Base-by-base conservation (phyloP, 1,140 invertebrate genomes). In the Euwallacea similis region DNA sequence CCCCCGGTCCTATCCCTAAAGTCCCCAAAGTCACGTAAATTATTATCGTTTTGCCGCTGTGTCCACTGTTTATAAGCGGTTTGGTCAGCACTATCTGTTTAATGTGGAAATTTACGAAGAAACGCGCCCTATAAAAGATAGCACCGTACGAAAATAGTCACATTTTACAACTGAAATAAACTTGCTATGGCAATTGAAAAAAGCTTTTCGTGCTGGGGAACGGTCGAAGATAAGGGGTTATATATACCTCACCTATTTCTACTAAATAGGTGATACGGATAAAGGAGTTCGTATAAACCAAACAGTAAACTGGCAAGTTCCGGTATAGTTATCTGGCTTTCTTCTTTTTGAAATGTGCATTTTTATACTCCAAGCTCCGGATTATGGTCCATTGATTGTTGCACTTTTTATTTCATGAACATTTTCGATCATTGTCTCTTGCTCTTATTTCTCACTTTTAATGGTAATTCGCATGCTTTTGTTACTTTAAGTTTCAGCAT, bases 21-120 rank as follows among this genome's bases (percentile, higher is more conserved):
- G 11, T 71, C 69, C 69, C 69, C 41, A 61, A 66, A 71, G 69
- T 71, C 69, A 53, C 69, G 62, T 71, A 71, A 71, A 71, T 71
- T 71, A 66, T 66, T 59, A 71, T 71, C 61, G 69, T 43, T 59
- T 61, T 66, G 47, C 69, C 42, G 42, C 63, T 42, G 43, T 43
- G 60, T 63, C 61, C 63, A 60, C 61, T 60, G 62, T 71, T 71
- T 71, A 66, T 62, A 46, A 43, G 44, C 44, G 21, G 21, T 33
- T 33, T 33, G 21, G 21, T 33, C 21, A 33, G 21, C 55, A 59
- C 50, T 72, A 72, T 72, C 70, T 72, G 33, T 42, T 63, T 72
- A 72, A 72, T 72, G 70, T 61, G 54, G 46, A 66, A 66, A 66
- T 72, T 72, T 66, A 61, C 70, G 70, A 62, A 72, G 70, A 66